Evolutionary conservation across 2,797 vertebrate species (phyloP).

Genomic region (Pelochelys cantorii): DNA sequence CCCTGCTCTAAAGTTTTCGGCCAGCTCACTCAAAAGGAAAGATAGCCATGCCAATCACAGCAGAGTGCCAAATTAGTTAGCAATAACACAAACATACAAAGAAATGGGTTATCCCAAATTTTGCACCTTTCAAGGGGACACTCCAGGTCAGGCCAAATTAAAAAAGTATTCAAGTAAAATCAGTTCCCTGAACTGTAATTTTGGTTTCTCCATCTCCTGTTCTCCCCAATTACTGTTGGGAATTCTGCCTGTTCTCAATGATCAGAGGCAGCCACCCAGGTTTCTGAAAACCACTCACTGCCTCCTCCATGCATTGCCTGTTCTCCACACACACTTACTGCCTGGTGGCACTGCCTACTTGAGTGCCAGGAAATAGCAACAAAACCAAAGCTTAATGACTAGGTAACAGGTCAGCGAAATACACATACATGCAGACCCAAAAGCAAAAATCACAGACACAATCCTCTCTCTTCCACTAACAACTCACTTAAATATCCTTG

Average conservation of each 20-base stretch:
- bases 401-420: slow-evolving; percentile 26
- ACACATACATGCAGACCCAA: not conserved
- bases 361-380: not conserved
- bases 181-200: not conserved
- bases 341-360: not conserved
- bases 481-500: not conserved
- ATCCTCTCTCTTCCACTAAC: not conserved
- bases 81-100: not conserved
- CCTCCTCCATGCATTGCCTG: not conserved
- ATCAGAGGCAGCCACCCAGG: not conserved
- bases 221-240: not conserved
- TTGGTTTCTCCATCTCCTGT: not conserved
- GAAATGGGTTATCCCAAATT: not conserved
- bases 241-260: not conserved
- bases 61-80: not conserved
- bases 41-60: slow-evolving; percentile 28
- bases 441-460: not conserved
- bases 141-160: not conserved
- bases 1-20: not conserved
- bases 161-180: not conserved
- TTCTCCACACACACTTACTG: not conserved
- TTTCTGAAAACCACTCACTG: not conserved
- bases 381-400: slow-evolving; percentile 10
- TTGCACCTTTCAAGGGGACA: not conserved
- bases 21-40: not conserved